Conservation (phyloP, 2,113 vertebrate species). For the Pseudonaja textilis region DNA sequence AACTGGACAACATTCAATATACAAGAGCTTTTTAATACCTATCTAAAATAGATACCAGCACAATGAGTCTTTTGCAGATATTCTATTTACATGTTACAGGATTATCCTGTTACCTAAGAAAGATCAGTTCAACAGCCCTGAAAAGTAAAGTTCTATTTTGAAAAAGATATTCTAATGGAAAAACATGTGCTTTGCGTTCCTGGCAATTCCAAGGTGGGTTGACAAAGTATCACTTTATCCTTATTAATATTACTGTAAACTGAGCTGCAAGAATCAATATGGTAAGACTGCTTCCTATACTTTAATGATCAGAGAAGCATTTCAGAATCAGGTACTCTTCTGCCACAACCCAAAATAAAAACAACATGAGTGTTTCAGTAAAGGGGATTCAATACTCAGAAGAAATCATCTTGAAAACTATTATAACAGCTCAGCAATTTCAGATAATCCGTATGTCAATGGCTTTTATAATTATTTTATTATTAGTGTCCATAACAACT, state of each 20-base stretch:
- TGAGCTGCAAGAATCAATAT: background rate
- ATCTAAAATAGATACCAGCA: background rate
- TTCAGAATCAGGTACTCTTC: slow-evolving; percentile 18
- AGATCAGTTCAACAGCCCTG: background rate
- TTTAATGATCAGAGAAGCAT: background rate
- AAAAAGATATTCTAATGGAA: background rate
- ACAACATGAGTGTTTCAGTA: background rate
- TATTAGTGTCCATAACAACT: slow-evolving; percentile 44
- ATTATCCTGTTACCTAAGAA: background rate
- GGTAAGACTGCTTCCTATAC: background rate
- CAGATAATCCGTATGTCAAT: slow-evolving; percentile 29
- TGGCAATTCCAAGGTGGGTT: background rate
- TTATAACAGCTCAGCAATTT: slow-evolving; percentile 1
- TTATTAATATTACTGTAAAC: background rate
- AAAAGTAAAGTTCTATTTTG: background rate
- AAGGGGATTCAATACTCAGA: background rate
- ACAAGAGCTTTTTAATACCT: background rate
- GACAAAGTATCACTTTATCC: background rate
- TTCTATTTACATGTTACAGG: background rate
- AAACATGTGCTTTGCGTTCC: background rate
- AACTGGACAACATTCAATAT: background rate
- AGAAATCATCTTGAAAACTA: slow-evolving; percentile 7
- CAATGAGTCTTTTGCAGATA: background rate
- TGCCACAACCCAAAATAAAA: slow-evolving; percentile 4
- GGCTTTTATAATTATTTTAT: slow-evolving; percentile 31